Evolutionary conservation across 1,140 invertebrate genomes (phyloP).

Genomic region (Ceratosolen solmsi): DNA sequence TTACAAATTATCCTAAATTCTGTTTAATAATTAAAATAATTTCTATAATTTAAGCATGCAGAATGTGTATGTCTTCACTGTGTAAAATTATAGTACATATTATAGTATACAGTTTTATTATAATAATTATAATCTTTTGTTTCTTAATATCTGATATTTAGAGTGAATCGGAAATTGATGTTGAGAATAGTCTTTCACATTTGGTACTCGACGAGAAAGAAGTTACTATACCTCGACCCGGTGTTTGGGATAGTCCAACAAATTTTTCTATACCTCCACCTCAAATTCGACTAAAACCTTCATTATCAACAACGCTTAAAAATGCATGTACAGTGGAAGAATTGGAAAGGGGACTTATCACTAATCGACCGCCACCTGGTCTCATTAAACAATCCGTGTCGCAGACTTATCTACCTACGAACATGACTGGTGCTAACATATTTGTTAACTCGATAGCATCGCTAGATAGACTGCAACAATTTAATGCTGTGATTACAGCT

Average conservation of each 20-base stretch:
- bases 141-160: conserved; percentile 54
- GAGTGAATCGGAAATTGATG: conserved; percentile 67
- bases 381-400: conserved; percentile 58
- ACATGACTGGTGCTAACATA: conserved; percentile 56
- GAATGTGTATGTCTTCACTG: no score
- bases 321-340: conserved; percentile 76
- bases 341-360: conserved; percentile 73
- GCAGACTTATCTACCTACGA: conserved; percentile 60
- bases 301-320: conserved; percentile 60
- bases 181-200: conserved; percentile 74
- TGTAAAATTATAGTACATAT: no score
- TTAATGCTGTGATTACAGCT: conserved; percentile 61
- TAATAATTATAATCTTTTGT: no score
- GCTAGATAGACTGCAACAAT: conserved; percentile 58
- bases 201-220: conserved; percentile 76
- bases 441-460: conserved; percentile 58
- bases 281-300: conserved; percentile 55
- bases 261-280: conserved; percentile 60
- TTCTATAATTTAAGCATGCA: no score
- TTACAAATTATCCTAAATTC: background rate
- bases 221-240: conserved; percentile 71
- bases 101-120: no score
- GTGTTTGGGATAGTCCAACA: conserved; percentile 73
- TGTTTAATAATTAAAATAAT: no score
- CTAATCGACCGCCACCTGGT: conserved; percentile 68